Evolutionary conservation across 2,797 vertebrate genomes (phyloP).

Genomic region (Onychomys arenicola): DNA sequence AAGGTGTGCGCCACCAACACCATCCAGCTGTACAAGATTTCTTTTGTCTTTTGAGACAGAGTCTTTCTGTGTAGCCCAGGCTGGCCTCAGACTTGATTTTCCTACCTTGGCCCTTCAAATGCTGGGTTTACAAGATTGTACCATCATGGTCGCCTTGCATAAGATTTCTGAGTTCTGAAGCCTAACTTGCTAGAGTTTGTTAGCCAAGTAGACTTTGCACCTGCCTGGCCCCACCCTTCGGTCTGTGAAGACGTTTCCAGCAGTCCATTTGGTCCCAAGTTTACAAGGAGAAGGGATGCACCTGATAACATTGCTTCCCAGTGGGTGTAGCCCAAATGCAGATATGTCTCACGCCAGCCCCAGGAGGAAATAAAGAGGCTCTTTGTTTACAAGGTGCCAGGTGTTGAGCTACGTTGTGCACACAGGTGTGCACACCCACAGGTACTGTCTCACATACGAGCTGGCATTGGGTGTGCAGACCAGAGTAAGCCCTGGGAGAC

Average conservation of each 20-base stretch:
- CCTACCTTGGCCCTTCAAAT: background rate
- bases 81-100: background rate
- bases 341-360: background rate
- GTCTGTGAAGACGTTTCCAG: background rate
- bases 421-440: background rate
- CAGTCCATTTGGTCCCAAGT: background rate
- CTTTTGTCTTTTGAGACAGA: background rate
- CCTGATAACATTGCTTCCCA: background rate
- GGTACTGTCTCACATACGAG: background rate
- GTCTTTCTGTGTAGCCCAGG: background rate
- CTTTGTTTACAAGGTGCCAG: slow-evolving; percentile 27
- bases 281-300: background rate
- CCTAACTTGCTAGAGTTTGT: background rate
- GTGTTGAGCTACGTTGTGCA: background rate
- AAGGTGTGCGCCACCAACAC: no score
- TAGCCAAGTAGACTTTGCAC: slow-evolving; percentile 12
- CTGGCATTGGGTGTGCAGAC: fast-evolving
- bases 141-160: background rate
- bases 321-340: background rate
- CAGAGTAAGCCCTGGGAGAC: background rate
- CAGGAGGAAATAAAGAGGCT: slow-evolving; percentile 4
- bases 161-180: slow-evolving; percentile 33
- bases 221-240: background rate
- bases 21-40: background rate
- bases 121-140: background rate